A percentile compares a stretch with the other conserved stretches of the same genome.
These are phyloP conservation scores for Heloderma charlesbogerti DNA, from an alignment of 2,113 vertebrate genomes.

Conservation along the genomic window DNA sequence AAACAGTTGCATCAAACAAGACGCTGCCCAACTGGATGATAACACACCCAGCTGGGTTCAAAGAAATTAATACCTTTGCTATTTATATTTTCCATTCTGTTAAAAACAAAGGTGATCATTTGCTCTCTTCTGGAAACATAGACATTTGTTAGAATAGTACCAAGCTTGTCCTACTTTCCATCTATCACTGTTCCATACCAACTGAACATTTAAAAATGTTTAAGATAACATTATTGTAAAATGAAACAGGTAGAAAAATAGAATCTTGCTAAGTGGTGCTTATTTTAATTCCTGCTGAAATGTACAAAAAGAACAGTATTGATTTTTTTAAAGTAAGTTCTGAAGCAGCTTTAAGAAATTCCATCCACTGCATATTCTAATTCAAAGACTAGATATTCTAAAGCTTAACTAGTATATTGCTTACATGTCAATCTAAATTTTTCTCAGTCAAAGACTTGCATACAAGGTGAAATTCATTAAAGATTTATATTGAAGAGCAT, in stretches of 20 bases:
- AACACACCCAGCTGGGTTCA: not conserved
- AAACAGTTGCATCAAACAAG: not conserved
- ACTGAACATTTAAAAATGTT: not conserved
- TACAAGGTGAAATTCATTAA: not conserved
- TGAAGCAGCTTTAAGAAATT: not conserved
- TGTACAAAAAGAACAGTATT: not conserved
- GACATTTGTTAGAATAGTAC: not conserved
- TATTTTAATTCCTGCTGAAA: not conserved
- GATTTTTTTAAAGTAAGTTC: not conserved
- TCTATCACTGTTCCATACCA: not conserved
- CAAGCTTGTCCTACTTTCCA: not conserved
- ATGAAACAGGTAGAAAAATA: not conserved
- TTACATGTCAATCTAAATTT: not conserved
- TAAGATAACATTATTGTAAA: not conserved
- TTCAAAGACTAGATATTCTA: not conserved
- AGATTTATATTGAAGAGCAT: slow-evolving; percentile 10
- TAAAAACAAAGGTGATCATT: not conserved
- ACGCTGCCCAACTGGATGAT: not conserved
- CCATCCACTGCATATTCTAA: not conserved
- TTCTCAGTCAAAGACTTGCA: not conserved
- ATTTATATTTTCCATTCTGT: not conserved
- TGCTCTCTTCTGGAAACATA: not conserved
- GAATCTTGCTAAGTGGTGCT: not conserved
- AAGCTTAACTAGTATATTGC: not conserved
- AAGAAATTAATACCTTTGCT: not conserved